Base-by-base conservation (phyloP, 2,113 vertebrate species). In the Embiotoca jacksoni region DNA sequence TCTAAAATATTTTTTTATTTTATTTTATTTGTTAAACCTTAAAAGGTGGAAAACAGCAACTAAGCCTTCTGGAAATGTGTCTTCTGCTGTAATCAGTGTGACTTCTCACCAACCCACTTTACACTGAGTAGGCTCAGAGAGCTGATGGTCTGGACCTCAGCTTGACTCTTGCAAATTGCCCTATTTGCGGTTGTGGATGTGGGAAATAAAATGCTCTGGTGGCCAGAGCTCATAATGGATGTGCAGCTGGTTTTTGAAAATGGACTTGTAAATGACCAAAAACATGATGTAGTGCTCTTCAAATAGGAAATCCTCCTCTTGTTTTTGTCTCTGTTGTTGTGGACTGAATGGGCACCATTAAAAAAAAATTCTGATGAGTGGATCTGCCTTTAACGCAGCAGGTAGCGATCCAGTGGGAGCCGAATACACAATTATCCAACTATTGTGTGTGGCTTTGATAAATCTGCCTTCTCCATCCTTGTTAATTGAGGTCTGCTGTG, bases 181-280 rank as follows among this genome's bases (percentile, higher is more conserved):
- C 23, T 23, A 23, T 23, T 23, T 23, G 23, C 6, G 41, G 10
- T 44, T 44, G 54, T 56, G 49, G 10, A 41, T 58, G 72, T 61
- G 73, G 61, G 62, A 65, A 75, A 32, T 61, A 47, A 65, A 82
- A 64, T 1, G 62, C 54, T 67, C 50, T 58, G 37, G 36, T 47
- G 75, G 49, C 6, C 13, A 53, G 62, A 56, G 62, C 41, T 5
- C 50, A 57, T 83, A 70, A 72, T 80, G 80, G 80, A 58, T 4
- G 16, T 31, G 54, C n/a, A 44, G 39, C 11, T 59, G 47, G 6
- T 57, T 80, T 23, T 74, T 56, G 8, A 6, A 16, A 81, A 59
- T 65, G 55, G 54, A 56, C 11, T 2, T 2, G 4, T 23, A 6
- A 49, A 62, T 70, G 47, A 55, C 73, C 68, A 23, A 74, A 78